Evolutionary conservation across 2,888 invertebrate genomes (phyloP).

Genomic region (Lottia scabra): DNA sequence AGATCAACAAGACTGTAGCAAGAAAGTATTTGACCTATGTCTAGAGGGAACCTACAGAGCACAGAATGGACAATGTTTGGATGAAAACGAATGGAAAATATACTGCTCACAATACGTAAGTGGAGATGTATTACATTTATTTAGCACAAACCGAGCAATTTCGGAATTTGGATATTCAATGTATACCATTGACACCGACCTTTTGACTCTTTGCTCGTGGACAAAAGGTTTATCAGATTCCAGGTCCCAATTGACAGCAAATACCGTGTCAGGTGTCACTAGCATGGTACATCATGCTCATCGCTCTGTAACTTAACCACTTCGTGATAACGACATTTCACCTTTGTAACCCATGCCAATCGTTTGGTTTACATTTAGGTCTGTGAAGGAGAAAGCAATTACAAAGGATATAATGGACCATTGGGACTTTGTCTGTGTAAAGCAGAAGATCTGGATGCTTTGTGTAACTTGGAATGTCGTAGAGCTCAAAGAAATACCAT

Average conservation of each 20-base stretch:
- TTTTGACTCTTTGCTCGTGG: too few species aligned
- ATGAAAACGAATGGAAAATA: constrained; percentile 43
- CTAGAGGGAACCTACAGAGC: constrained; percentile 42
- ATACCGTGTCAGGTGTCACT: too few species aligned
- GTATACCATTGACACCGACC: too few species aligned
- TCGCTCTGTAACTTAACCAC: too few species aligned
- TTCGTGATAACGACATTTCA: too few species aligned
- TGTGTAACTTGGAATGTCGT: constrained; percentile 61
- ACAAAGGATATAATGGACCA: constrained; percentile 43
- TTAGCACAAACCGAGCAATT: too few species aligned
- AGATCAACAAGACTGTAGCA: constrained; percentile 54
- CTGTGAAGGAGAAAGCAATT: constrained; percentile 44
- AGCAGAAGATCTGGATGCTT: constrained; percentile 56
- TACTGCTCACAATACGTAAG: constrained; percentile 52
- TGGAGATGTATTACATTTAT: too few species aligned
- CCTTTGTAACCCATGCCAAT: too few species aligned
- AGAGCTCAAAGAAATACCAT: constrained; percentile 41
- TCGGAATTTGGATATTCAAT: too few species aligned
- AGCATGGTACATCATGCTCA: too few species aligned
- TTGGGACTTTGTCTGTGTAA: constrained; percentile 59
- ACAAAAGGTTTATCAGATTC: too few species aligned
- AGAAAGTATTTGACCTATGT: constrained; percentile 59
- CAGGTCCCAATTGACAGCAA: too few species aligned
- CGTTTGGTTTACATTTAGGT: constrained; percentile 33
- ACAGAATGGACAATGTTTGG: constrained; percentile 56